Base-by-base conservation (phyloP, 1,140 invertebrate species). In the Platyscapa corneri region DNA sequence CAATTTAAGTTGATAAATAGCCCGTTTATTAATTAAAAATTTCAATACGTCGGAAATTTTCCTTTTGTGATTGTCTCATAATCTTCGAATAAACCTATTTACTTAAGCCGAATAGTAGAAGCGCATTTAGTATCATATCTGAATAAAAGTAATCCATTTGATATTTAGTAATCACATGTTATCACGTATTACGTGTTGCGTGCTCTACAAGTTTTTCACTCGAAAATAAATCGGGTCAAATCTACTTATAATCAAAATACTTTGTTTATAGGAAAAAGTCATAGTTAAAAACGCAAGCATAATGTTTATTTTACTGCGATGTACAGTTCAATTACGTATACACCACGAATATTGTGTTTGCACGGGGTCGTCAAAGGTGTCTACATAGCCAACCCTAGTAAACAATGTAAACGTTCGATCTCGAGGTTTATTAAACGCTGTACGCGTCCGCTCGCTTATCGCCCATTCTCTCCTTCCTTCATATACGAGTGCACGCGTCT, bases 191-290 rank as follows among this genome's bases (percentile, higher is more conserved):
- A 7, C 7, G 18, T 74, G 42, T 37, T 42, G 37, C 37, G 23
- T 42, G 37, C 27, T 56, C 56, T 74, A 42, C 37, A 39, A 72
- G 27, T 42, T 60, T 60, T 27, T 39, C 30, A 37, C 56, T 78
- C 30, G n/a, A 81, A 82, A 82, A 56, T 82, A 82, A 82, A 82
- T 74, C 42, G 56, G 80, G 80, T 82, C 67, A 74, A 74, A 74
- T 74, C 32, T 42, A 30, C 20, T 30, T 46, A 10, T 65, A 56
- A 14, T 65, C 8, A 32, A 67, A 46, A 67, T 27, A 42, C 32
- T 34, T 0, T 64, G 23, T 42, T 1, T 65, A 79, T 32, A 64
- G 39, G 32, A 46, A 46, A 79, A 79, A 39, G 60, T 12, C 32
- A 46, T 7, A 30, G 23, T 56, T 74, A 56, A 82, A 74, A 82